Percentiles rank a stretch among this genome's conserved stretches.
Evolutionary conservation across 92 coral and sea anemone species (phyloP).

Genomic region (Blastomussa wellsi): DNA sequence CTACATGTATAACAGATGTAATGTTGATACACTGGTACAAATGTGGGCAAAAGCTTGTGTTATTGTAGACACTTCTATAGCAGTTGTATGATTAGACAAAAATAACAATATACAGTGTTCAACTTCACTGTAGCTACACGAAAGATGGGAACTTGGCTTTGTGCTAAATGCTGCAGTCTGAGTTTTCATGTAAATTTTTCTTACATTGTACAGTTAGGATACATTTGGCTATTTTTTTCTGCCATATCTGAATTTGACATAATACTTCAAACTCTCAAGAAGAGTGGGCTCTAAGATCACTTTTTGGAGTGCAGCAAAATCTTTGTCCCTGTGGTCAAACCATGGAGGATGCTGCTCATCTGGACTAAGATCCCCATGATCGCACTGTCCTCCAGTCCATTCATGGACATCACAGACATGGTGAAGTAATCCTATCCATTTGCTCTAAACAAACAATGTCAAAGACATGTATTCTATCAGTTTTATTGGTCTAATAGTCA

Average conservation of each 20-base stretch:
- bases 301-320: constrained; percentile 42
- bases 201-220: not conserved
- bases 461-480: not conserved
- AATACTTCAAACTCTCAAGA: constrained; percentile 45
- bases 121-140: too few species aligned
- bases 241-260: constrained; percentile 2
- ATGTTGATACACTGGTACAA: too few species aligned
- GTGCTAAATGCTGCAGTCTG: not conserved
- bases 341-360: constrained; percentile 30
- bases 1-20: too few species aligned
- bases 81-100: too few species aligned
- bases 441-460: not conserved
- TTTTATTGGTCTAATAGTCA: too few species aligned
- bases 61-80: too few species aligned
- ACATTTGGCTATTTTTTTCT: not conserved
- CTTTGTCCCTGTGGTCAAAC: constrained; percentile 41
- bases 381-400: constrained; percentile 45
- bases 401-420: constrained; percentile 42
- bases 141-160: too few species aligned
- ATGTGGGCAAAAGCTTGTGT: too few species aligned
- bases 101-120: too few species aligned
- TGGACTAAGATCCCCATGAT: constrained; percentile 27
- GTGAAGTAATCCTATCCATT: constrained; percentile 43
- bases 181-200: not conserved
- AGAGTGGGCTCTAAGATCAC: constrained; percentile 37